phyloP scores from a whole-genome alignment of 2,888 invertebrate species.

The Lasius fuliginosus region DNA sequence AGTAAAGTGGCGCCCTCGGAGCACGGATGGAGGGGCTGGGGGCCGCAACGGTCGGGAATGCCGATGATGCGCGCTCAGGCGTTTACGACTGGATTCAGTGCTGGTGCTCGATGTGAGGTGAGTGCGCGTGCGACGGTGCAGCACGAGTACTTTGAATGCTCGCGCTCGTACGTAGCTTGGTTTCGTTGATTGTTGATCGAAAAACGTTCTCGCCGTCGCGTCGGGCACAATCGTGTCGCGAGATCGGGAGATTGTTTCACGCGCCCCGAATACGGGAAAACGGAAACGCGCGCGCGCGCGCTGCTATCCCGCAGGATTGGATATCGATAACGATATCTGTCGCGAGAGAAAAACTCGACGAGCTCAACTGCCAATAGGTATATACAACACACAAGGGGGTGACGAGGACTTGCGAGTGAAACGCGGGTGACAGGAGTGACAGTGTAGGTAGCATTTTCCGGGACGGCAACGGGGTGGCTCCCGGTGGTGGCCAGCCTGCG shows the following conservation, averaged over 20 bases:
- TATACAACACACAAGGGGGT: background rate
- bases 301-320: background rate
- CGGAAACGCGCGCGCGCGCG: background rate
- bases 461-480: conserved; percentile 64
- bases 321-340: background rate
- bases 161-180: conserved; percentile 60
- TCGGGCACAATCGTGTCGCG: conserved; percentile 46
- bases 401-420: conserved; percentile 21
- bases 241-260: background rate
- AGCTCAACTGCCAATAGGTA: conserved; percentile 7
- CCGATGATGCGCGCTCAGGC: conserved; percentile 74
- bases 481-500: conserved; percentile 61
- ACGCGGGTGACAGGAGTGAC: conserved; percentile 50
- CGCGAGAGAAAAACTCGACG: background rate
- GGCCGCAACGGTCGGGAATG: conserved; percentile 71
- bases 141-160: conserved; percentile 67
- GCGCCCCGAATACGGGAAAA: background rate
- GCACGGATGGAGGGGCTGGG: background rate
- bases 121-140: conserved; percentile 64
- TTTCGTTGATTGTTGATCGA: conserved; percentile 58
- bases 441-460: conserved; percentile 40
- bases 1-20: conserved; percentile 66
- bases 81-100: conserved; percentile 69
- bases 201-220: conserved; percentile 48
- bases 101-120: conserved; percentile 76